These are phyloP conservation scores for Philaethria dido DNA, from an alignment of 2,888 invertebrate genomes.

Conservation along the genomic window DNA sequence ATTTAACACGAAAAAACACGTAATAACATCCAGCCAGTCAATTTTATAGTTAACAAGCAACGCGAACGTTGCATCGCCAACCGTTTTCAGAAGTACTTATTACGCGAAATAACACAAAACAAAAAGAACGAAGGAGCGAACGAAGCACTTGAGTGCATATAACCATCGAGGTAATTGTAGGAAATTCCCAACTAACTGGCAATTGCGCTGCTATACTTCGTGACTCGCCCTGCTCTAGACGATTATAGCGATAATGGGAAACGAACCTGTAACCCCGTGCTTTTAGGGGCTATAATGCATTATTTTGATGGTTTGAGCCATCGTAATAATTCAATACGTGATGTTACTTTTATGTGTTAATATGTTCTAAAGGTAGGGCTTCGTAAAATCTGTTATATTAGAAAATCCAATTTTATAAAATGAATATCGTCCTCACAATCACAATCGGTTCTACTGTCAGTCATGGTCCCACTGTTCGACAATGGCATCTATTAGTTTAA, in stretches of 20 bases:
- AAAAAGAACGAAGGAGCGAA: no score
- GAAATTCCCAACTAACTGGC: constrained; percentile 40
- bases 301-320: background rate
- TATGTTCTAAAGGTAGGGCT: background rate
- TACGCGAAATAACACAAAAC: constrained; percentile 18
- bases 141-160: constrained; percentile 31
- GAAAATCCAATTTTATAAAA: background rate
- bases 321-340: constrained; percentile 18
- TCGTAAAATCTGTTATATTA: background rate
- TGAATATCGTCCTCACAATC: no score
- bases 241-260: constrained; percentile 26
- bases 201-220: constrained; percentile 34
- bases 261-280: constrained; percentile 15
- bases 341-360: constrained; percentile 2
- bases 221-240: constrained; percentile 35
- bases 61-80: background rate
- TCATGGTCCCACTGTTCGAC: no score
- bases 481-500: no score
- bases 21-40: background rate
- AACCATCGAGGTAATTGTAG: constrained; percentile 36
- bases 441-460: no score
- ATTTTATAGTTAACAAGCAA: background rate
- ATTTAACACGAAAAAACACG: background rate
- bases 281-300: constrained; percentile 19
- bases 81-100: constrained; percentile 2